Conservation (phyloP, 1,140 invertebrate species). For the Drosophila varians region DNA sequence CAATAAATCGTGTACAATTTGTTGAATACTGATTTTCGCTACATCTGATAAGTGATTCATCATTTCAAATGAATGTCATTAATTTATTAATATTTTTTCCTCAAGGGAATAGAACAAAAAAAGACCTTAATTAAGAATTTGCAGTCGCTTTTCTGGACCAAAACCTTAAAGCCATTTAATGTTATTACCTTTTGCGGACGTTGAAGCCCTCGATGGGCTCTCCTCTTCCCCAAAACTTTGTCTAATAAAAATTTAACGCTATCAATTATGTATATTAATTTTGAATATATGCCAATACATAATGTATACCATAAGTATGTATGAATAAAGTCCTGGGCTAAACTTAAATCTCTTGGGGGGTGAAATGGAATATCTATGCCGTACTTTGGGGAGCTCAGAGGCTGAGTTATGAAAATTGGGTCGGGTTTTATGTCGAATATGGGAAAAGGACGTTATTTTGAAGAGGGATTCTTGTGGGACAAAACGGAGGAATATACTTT, state of each 20-base stretch:
- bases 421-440: conserved; percentile 1
- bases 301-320: conserved; percentile 11
- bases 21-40: neutral
- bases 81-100: neutral
- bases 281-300: conserved; percentile 18
- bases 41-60: conserved; percentile 2
- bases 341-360: conserved; percentile 44
- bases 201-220: conserved; percentile 27
- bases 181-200: conserved; percentile 64
- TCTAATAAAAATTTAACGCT: conserved; percentile 68
- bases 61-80: neutral
- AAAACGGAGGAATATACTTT: no score
- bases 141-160: conserved; percentile 7
- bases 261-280: conserved; percentile 78
- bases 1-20: conserved; percentile 2
- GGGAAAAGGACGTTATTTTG: conserved; percentile 7
- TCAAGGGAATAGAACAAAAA: conserved; percentile 22
- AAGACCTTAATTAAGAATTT: no score
- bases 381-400: conserved; percentile 25
- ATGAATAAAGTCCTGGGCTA: conserved; percentile 14
- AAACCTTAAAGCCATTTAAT: conserved; percentile 70
- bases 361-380: conserved; percentile 46
- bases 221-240: conserved; percentile 31
- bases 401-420: conserved; percentile 40
- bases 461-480: neutral